phyloP scores from a whole-genome alignment of 2,888 invertebrate species.

The Drosophila sordidula region DNA sequence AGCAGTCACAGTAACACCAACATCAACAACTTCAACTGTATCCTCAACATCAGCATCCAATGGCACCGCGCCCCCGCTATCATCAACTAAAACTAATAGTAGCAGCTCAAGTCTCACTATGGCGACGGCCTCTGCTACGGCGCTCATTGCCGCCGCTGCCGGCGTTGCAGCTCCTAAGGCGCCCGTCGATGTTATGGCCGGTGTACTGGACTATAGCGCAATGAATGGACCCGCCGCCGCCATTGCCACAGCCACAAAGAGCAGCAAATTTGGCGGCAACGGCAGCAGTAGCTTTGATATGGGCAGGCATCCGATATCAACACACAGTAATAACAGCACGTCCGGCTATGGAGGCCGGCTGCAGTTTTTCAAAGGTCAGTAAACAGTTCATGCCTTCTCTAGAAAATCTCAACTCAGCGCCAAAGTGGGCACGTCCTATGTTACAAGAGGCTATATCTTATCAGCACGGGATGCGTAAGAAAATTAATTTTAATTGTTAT shows the following conservation, averaged over 20 bases:
- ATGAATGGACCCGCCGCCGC: slow-evolving; percentile 49
- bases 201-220: slow-evolving; percentile 79
- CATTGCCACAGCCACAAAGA: slow-evolving; percentile 44
- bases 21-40: slow-evolving; percentile 36
- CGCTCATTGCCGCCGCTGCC: slow-evolving; percentile 59
- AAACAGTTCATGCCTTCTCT: background rate
- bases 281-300: slow-evolving; percentile 70
- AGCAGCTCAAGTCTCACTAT: slow-evolving; percentile 51
- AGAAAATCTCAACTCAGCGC: too few species aligned
- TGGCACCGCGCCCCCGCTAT: slow-evolving; percentile 60
- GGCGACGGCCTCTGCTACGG: slow-evolving; percentile 64
- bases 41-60: slow-evolving; percentile 58
- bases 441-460: too few species aligned
- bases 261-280: slow-evolving; percentile 49
- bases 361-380: slow-evolving; percentile 85
- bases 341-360: slow-evolving; percentile 83
- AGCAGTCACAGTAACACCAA: slow-evolving; percentile 11
- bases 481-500: too few species aligned
- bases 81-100: slow-evolving; percentile 50
- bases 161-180: slow-evolving; percentile 49
- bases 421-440: too few species aligned
- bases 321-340: slow-evolving; percentile 61
- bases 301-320: slow-evolving; percentile 80
- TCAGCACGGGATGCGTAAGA: too few species aligned
- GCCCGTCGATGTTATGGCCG: slow-evolving; percentile 61